Evolutionary conservation across 1,140 invertebrate genomes (phyloP), one percentile per base, ranked within the genome.

Genomic region (Batillaria attramentaria): DNA sequence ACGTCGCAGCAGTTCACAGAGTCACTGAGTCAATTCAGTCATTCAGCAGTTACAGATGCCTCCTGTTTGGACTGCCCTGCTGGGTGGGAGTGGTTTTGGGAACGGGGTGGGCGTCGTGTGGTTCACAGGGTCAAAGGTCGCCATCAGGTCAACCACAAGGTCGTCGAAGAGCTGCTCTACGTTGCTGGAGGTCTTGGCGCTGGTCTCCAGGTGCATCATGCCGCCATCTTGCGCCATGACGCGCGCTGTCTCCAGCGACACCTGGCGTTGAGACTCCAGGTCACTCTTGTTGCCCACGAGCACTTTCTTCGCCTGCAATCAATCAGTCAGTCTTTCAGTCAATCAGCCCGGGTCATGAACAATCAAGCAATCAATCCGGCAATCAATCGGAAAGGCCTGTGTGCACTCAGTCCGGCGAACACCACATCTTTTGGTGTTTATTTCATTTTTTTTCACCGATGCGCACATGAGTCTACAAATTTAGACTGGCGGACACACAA

Each of bases 241-340:
- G 3, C 31, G n/a, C 4, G 57, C 78, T n/a, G n/a, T 65, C 20
- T 79, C 72, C 35, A 13, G 20, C 10, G 41, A 31, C 57, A 79
- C 72, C 39, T 66, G 39, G 13, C 78, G 57, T 0, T 35, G 18
- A 33, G 4, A 6, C 0, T 28, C 42, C 42, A 74, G 41, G 43
- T 79, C 78, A 65, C 54, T 41, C n/a, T 75, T 75, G 73, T 75
- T 75, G n/a, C 73, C 73, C 35, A 75, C 73, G n/a, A 75, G 57
- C 24, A 72, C 50, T 37, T 70, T 24, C 24, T 60, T 35, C 8
- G 57, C 33, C 50, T 50, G 54, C 3, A 65, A 65, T 13, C 24
- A 24, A n/a, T n/a, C n/a, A n/a, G n/a, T n/a, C n/a, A n/a, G n/a
- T n/a, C n/a, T n/a, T n/a, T n/a, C n/a, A n/a, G n/a, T n/a, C n/a